Conservation (phyloP, 2,888 invertebrate genomes). For the Phlogophora meticulosa region DNA sequence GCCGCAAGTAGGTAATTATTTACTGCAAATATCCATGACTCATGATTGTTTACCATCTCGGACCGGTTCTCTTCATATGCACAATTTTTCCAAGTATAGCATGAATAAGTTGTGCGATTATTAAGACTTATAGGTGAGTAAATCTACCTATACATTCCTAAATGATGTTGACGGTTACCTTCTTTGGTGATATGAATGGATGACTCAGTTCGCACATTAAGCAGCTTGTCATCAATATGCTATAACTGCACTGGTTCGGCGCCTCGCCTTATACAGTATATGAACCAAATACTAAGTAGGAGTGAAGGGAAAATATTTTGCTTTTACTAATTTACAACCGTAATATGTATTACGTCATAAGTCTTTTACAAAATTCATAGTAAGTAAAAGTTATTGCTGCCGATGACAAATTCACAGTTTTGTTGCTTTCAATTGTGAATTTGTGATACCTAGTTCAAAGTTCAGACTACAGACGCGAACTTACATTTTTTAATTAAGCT, state of each 20-base stretch:
- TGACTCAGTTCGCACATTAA: slow-evolving; percentile 68
- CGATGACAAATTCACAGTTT: slow-evolving; percentile 37
- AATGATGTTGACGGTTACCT: slow-evolving; percentile 73
- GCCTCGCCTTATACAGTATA: slow-evolving; percentile 42
- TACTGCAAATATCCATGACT: slow-evolving; percentile 74
- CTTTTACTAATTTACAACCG: slow-evolving; percentile 16
- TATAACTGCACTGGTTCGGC: slow-evolving; percentile 56
- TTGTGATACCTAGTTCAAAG: slow-evolving; percentile 49
- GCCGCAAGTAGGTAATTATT: slow-evolving; percentile 67
- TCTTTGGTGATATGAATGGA: slow-evolving; percentile 76
- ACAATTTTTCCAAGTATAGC: slow-evolving; percentile 81
- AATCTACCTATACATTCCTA: slow-evolving; percentile 70
- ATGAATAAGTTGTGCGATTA: slow-evolving; percentile 78
- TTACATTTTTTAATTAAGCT: slow-evolving; percentile 16
- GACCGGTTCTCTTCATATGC: slow-evolving; percentile 80
- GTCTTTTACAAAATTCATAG: slow-evolving; percentile 16
- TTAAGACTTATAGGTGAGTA: slow-evolving; percentile 73
- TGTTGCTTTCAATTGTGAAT: slow-evolving; percentile 8
- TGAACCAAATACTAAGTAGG: slow-evolving; percentile 45
- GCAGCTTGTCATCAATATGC: slow-evolving; percentile 57
- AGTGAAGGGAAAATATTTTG: slow-evolving; percentile 43
- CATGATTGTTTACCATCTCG: slow-evolving; percentile 77
- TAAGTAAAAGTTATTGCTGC: slow-evolving; percentile 21
- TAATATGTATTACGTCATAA: slow-evolving; percentile 12
- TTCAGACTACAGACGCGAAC: slow-evolving; percentile 25